Percentiles rank a stretch among this genome's conserved stretches.
Conservation (phyloP, 92 coral and sea anemone species). For the Scolanthus callimorphus region DNA sequence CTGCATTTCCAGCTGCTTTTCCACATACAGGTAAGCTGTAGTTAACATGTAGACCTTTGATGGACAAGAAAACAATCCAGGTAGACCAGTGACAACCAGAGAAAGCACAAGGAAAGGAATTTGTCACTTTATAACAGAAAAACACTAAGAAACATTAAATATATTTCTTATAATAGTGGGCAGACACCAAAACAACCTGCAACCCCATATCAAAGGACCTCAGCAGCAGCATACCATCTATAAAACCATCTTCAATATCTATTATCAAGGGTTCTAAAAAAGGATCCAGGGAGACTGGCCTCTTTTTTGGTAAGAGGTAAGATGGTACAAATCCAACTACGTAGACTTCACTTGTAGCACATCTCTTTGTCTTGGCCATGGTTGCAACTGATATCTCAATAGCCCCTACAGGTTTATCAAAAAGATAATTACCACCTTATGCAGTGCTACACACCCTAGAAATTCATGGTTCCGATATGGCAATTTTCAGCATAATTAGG, state of each 20-base stretch:
- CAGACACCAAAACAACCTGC: too few relatives aligned
- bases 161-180: too few relatives aligned
- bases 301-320: conserved; percentile 41
- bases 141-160: too few relatives aligned
- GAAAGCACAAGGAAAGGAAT: too few relatives aligned
- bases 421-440: background rate
- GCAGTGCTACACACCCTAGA: too few relatives aligned
- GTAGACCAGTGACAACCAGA: background rate
- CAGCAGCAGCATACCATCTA: conserved; percentile 27
- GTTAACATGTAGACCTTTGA: conserved; percentile 6
- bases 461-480: too few relatives aligned
- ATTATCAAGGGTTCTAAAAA: conserved; percentile 55
- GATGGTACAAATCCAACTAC: conserved; percentile 71
- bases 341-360: conserved; percentile 53
- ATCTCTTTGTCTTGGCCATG: conserved; percentile 41
- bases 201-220: too few relatives aligned
- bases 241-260: conserved; percentile 63
- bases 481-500: too few relatives aligned
- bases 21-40: conserved; percentile 35
- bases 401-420: conserved; percentile 11
- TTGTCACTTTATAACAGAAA: too few relatives aligned
- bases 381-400: conserved; percentile 21
- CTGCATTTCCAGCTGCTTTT: conserved; percentile 22
- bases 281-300: conserved; percentile 50
- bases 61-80: background rate